These are phyloP conservation scores for Fukomys damarensis DNA, from an alignment of 2,113 vertebrate species.

Conservation along the genomic window DNA sequence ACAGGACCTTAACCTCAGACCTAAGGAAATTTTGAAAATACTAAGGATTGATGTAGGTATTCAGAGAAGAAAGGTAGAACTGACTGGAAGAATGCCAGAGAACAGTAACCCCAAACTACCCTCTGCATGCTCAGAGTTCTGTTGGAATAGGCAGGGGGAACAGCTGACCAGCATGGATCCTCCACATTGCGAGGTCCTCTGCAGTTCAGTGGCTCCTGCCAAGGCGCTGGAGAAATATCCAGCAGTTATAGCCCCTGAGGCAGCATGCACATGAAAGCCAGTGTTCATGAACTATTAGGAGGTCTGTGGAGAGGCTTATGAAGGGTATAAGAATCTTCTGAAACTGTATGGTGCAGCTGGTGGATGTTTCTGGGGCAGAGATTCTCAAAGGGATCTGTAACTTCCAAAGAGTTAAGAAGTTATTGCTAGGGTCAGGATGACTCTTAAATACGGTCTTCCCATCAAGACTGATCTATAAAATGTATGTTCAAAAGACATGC, in stretches of 20 bases:
- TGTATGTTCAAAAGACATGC: not conserved
- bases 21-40: slow-evolving; percentile 26
- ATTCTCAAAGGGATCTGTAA: slow-evolving; percentile 4
- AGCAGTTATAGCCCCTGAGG: not conserved
- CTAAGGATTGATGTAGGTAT: not conserved
- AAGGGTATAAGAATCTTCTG: not conserved
- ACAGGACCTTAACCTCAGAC: not conserved
- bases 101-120: not conserved
- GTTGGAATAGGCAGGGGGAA: not conserved
- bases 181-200: not conserved
- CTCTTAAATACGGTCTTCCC: not conserved
- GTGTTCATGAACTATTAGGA: not conserved
- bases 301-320: not conserved
- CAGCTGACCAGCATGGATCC: not conserved
- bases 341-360: not conserved
- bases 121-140: not conserved
- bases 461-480: not conserved
- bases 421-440: not conserved
- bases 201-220: not conserved
- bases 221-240: not conserved
- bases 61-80: slow-evolving; percentile 37
- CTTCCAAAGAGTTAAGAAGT: not conserved
- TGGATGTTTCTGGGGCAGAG: not conserved
- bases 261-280: not conserved
- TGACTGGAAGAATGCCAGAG: not conserved